Conservation (phyloP, 2,113 vertebrate species). For the Oryzias woworae region DNA sequence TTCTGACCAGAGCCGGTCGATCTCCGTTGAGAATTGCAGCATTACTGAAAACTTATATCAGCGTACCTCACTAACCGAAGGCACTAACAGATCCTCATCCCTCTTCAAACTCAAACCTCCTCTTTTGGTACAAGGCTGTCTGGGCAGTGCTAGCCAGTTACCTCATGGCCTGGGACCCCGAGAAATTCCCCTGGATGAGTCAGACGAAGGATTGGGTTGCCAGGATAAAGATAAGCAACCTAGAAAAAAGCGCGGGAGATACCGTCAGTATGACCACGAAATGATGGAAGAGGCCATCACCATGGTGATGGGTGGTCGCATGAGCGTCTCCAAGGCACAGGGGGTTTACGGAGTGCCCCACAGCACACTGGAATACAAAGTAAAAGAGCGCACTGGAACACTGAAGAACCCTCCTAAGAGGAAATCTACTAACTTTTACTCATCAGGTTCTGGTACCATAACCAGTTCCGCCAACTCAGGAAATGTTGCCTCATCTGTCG, state of each 20-base stretch:
- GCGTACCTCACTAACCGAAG: conserved; percentile 57
- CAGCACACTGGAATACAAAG: conserved; percentile 99
- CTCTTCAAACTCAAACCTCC: conserved; percentile 67
- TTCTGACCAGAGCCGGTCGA: conserved; percentile 51
- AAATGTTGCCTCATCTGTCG: conserved; percentile 80
- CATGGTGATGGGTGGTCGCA: conserved; percentile 97
- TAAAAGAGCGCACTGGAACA: conserved; percentile 97
- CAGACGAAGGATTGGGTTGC: conserved; percentile 86
- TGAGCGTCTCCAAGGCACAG: conserved; percentile 99
- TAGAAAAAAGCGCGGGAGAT: conserved; percentile 96
- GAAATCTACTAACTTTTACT: conserved; percentile 80
- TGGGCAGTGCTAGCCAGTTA: conserved; percentile 89
- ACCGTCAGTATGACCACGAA: conserved; percentile 97
- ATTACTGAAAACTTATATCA: conserved; percentile 45
- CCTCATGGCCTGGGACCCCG: conserved; percentile 70
- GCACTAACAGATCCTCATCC: conserved; percentile 50
- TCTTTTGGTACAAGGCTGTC: conserved; percentile 79
- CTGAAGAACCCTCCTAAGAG: conserved; percentile 98
- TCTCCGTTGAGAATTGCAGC: conserved; percentile 39
- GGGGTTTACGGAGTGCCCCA: conserved; percentile 98
- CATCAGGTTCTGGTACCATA: conserved; percentile 83
- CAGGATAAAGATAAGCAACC: conserved; percentile 98
- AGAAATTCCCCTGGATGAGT: conserved; percentile 82
- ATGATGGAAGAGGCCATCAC: conserved; percentile 97
- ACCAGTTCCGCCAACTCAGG: conserved; percentile 92